phyloP scores from a whole-genome alignment of 2,888 invertebrate species.

The Colletes collaris region DNA sequence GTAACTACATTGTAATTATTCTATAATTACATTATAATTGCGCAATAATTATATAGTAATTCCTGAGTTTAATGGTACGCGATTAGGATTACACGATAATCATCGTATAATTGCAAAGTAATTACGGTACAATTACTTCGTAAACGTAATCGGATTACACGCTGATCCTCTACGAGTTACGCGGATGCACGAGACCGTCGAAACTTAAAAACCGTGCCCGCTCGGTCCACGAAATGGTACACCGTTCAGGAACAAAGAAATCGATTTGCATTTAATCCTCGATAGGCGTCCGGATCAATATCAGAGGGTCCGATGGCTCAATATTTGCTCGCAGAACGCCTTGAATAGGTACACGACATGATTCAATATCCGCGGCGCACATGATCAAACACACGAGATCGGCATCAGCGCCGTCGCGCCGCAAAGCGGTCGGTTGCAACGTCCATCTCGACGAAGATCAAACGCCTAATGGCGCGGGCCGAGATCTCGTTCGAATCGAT shows the following conservation, averaged over 20 bases:
- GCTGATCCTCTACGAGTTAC: no score
- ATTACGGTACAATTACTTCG: no score
- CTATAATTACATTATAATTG: no score
- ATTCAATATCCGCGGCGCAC: constrained; percentile 31
- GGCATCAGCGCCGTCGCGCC: background rate
- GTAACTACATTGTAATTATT: no score
- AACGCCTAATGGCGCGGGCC: constrained; percentile 16
- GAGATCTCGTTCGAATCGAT: constrained; percentile 41
- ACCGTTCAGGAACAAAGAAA: background rate
- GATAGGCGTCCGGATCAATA: constrained; percentile 11
- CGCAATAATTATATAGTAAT: no score
- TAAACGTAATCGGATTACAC: no score
- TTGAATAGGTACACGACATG: constrained; percentile 38
- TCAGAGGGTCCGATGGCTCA: constrained; percentile 4
- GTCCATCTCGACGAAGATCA: constrained; percentile 36
- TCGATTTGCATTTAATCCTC: constrained; percentile 1
- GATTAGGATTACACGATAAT: no score
- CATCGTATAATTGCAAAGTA: no score
- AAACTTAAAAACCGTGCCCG: no score
- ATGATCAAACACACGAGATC: constrained; percentile 26
- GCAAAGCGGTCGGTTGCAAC: constrained; percentile 13
- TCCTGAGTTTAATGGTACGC: no score
- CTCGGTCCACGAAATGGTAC: background rate
- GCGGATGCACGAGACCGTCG: background rate
- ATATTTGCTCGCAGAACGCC: constrained; percentile 26